These are phyloP conservation scores for Trichoplusia ni DNA, from an alignment of 1,140 invertebrate species.

Conservation along the genomic window DNA sequence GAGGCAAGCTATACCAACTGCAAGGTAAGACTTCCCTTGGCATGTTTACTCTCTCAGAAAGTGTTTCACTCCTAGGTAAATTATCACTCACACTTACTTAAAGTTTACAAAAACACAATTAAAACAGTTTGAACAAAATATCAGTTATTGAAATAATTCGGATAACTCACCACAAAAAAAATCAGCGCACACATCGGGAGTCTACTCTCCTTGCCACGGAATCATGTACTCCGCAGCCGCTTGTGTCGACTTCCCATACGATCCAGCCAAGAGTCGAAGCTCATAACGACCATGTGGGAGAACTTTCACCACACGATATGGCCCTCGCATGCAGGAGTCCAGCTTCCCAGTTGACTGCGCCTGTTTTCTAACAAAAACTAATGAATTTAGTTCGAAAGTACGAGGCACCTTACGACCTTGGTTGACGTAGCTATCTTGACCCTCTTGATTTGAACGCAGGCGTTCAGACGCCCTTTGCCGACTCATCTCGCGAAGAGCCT, in stretches of 20 bases:
- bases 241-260: slow-evolving; percentile 33
- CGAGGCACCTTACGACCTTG: background rate
- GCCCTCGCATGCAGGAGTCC: slow-evolving; percentile 29
- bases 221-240: slow-evolving; percentile 23
- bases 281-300: slow-evolving; percentile 32
- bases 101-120: too few relatives aligned
- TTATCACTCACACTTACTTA: too few relatives aligned
- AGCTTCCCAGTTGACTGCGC: slow-evolving; percentile 25
- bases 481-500: slow-evolving; percentile 11
- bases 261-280: slow-evolving; percentile 24
- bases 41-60: too few relatives aligned
- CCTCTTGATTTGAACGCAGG: background rate
- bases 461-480: background rate
- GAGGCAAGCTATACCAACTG: too few relatives aligned
- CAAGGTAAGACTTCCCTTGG: too few relatives aligned
- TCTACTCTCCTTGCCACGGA: background rate
- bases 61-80: too few relatives aligned
- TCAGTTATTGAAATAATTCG: too few relatives aligned
- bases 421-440: slow-evolving; percentile 15
- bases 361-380: slow-evolving; percentile 26
- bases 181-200: background rate
- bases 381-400: background rate
- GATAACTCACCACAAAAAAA: background rate
- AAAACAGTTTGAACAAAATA: too few relatives aligned
- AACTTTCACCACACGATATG: slow-evolving; percentile 16